Percentiles rank a stretch among this genome's conserved stretches.
These are phyloP conservation scores for Nomia melanderi DNA, from an alignment of 1,140 invertebrate species.

Conservation along the genomic window DNA sequence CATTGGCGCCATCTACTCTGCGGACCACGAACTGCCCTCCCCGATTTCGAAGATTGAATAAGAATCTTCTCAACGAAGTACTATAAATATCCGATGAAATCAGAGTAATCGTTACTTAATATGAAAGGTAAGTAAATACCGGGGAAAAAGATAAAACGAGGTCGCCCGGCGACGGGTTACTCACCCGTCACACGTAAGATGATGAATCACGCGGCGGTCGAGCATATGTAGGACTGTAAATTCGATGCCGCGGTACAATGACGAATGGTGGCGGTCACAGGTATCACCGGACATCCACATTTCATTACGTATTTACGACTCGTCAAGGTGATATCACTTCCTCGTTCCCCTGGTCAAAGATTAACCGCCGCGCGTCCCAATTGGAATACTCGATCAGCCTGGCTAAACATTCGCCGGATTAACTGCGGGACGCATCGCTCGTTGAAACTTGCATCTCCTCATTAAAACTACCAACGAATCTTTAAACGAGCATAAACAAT, in stretches of 20 bases:
- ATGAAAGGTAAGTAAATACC: not conserved
- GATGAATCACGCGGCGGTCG: conserved; percentile 60
- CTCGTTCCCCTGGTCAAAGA: conserved; percentile 44
- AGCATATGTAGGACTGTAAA: conserved; percentile 58
- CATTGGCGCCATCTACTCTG: conserved; percentile 52
- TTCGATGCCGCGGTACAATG: conserved; percentile 56
- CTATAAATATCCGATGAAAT: not conserved
- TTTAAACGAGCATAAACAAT: too few species aligned
- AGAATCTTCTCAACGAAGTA: too few species aligned
- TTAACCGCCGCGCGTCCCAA: conserved; percentile 43
- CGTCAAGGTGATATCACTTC: conserved; percentile 69
- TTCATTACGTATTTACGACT: conserved; percentile 72
- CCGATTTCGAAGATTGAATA: not conserved
- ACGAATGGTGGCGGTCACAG: conserved; percentile 57
- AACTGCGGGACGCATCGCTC: conserved; percentile 7
- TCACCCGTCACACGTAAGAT: conserved; percentile 54
- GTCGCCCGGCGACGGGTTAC: conserved; percentile 14
- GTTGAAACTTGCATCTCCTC: not conserved
- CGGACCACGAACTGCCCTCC: not conserved
- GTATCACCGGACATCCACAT: conserved; percentile 59
- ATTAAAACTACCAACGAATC: not conserved
- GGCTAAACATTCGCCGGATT: conserved; percentile 26
- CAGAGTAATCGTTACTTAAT: not conserved
- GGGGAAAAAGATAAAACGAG: not conserved
- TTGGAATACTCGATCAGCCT: conserved; percentile 58